Evolutionary conservation across 2,888 invertebrate species (phyloP), one percentile per base, ranked within the genome.

Genomic region (Pantelozetes paolii): DNA sequence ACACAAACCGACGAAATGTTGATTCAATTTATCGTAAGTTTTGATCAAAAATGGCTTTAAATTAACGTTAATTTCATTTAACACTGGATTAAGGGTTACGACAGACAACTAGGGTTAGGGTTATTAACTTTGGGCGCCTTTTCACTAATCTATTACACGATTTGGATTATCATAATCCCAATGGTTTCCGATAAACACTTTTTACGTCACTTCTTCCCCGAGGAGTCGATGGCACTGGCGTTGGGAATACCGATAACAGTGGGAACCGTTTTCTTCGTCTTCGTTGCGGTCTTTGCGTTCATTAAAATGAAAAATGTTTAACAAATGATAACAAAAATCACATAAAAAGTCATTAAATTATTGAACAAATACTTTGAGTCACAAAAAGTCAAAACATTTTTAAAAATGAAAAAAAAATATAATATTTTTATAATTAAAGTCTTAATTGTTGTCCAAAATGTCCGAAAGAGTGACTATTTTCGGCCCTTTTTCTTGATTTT

Each of bases 161-260:
- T 74, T 26, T 74, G 74, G 74, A 74, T 74, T 54, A 57, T 74
- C 23, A 15, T 74, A 0, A 62, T 74, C 2, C 74, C 74, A 20
- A 32, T 74, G 36, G 40, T 74, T 13, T 26, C 72, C 26, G 36
- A 71, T 8, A 59, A 72, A 20, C 74, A 74, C 32, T 11, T 72
- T 13, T 45, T 74, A 1, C 40, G 70, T 0, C n/a, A 20, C 5
- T 23, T 74, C 18, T 74, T 74, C 45, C 74, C 74, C 28, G 13
- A 20, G 1, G 71, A 72, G 36, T 74, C 74, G 15, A 30, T 74
- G 30, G 72, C 36, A 26, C 23, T 71, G 11, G 26, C 59, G 1
- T 20, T 74, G 1, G 74, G 74, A 59, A 71, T 74, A 50, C 74
- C 74, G n/a, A 62, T 74, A 3, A 40, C 48, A 8, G 72, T 74